A percentile compares a stretch with the other conserved stretches of the same genome.
Conservation (phyloP, 2,888 invertebrate genomes). For the Platerodrilus igneus region DNA sequence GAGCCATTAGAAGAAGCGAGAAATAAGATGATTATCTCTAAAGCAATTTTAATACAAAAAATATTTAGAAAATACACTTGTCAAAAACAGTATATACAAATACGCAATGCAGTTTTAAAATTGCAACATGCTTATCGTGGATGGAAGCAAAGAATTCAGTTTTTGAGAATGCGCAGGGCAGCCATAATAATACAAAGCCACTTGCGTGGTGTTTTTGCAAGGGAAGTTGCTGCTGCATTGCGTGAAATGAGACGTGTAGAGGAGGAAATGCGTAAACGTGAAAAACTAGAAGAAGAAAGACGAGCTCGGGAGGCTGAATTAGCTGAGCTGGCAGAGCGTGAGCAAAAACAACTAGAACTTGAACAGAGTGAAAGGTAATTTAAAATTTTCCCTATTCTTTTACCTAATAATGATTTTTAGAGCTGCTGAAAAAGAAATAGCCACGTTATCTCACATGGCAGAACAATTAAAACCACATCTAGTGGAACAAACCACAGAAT, state of each 20-base stretch:
- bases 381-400: neutral
- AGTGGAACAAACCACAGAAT: slow-evolving; percentile 54
- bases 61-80: slow-evolving; percentile 63
- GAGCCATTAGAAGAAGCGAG: slow-evolving; percentile 79
- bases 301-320: slow-evolving; percentile 57
- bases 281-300: slow-evolving; percentile 67
- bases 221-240: slow-evolving; percentile 82
- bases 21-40: slow-evolving; percentile 62
- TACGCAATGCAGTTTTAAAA: slow-evolving; percentile 63
- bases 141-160: slow-evolving; percentile 78
- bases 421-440: slow-evolving; percentile 65
- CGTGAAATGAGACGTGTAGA: slow-evolving; percentile 83
- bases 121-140: slow-evolving; percentile 83
- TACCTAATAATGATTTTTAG: slow-evolving; percentile 45
- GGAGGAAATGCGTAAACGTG: slow-evolving; percentile 77
- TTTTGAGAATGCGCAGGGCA: slow-evolving; percentile 75
- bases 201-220: slow-evolving; percentile 82
- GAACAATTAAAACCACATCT: slow-evolving; percentile 65
- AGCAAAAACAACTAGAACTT: slow-evolving; percentile 51
- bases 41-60: slow-evolving; percentile 72
- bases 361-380: slow-evolving; percentile 61
- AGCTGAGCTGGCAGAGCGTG: slow-evolving; percentile 40
- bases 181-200: slow-evolving; percentile 83
- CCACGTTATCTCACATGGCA: slow-evolving; percentile 66
- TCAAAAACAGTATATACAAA: slow-evolving; percentile 62